These are phyloP conservation scores for Alfaro cultratus DNA, from an alignment of 2,797 vertebrate genomes.

Conservation along the genomic window DNA sequence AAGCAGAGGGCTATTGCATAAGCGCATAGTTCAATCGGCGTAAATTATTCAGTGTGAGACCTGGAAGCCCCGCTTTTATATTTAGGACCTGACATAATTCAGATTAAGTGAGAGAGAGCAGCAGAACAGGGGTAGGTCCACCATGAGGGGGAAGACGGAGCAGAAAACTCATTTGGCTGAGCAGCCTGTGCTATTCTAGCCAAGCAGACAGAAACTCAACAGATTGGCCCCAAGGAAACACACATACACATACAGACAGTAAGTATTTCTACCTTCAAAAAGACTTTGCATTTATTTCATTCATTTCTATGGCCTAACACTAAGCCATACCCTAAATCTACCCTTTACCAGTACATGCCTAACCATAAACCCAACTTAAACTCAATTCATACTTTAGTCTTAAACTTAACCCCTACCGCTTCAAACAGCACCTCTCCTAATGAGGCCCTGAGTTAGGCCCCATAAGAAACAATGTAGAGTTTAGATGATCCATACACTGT, in stretches of 20 bases:
- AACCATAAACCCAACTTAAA: background rate
- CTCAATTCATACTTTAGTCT: background rate
- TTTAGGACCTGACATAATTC: conserved; percentile 62
- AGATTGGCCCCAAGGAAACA: background rate
- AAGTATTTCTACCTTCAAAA: no score
- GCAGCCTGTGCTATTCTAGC: conserved; percentile 36
- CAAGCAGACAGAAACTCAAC: conserved; percentile 9
- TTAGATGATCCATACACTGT: no score
- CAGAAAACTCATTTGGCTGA: conserved; percentile 42
- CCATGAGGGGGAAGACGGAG: background rate
- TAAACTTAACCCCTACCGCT: background rate
- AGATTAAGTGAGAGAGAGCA: conserved; percentile 23
- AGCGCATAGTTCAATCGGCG: conserved; percentile 47
- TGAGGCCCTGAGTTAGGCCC: no score
- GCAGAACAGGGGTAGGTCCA: conserved; percentile 6
- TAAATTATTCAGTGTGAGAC: conserved; percentile 60
- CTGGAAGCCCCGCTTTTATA: conserved; percentile 47
- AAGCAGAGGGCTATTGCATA: conserved; percentile 56
- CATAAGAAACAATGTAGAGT: no score
- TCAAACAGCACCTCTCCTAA: no score
- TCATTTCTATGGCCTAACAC: no score
- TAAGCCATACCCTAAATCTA: background rate
- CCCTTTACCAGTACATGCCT: background rate
- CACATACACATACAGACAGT: conserved; percentile 16
- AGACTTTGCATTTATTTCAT: no score